A percentile compares a stretch with the other conserved stretches of the same genome.
phyloP scores from a whole-genome alignment of 2,888 invertebrate species.

The Stenoptilia bipunctidactyla region DNA sequence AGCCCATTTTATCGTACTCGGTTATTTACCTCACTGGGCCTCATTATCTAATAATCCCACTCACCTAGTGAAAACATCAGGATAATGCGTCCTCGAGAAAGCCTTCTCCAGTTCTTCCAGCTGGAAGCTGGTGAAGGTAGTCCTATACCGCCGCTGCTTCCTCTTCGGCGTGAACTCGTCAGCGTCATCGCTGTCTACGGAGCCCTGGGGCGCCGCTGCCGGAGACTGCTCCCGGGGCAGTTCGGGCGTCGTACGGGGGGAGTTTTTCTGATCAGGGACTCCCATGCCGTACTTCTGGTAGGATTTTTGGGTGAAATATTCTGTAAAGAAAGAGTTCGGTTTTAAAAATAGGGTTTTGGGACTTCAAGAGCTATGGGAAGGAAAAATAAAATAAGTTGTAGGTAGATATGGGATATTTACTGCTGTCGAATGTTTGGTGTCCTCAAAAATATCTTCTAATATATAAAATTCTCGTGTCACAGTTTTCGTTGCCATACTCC shows the following conservation, averaged over 20 bases:
- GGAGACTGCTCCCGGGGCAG: conserved; percentile 47
- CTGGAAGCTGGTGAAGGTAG: conserved; percentile 96
- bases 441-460: too few relatives aligned
- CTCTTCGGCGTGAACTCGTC: conserved; percentile 89
- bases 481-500: too few relatives aligned
- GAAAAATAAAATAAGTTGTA: too few relatives aligned
- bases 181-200: conserved; percentile 75
- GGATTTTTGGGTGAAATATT: conserved; percentile 34
- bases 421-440: too few relatives aligned
- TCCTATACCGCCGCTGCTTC: conserved; percentile 90
- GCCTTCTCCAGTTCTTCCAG: conserved; percentile 97
- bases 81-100: conserved; percentile 97
- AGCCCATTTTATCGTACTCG: too few relatives aligned
- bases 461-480: too few relatives aligned
- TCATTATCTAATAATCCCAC: too few relatives aligned
- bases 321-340: too few relatives aligned
- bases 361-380: too few relatives aligned
- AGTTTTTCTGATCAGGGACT: conserved; percentile 45
- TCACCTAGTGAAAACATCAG: conserved; percentile 98
- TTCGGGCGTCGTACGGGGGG: conserved; percentile 57
- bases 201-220: conserved; percentile 67
- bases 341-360: too few relatives aligned
- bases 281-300: conserved; percentile 56
- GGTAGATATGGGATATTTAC: too few relatives aligned
- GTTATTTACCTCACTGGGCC: too few relatives aligned